Conservation (phyloP, 2,888 invertebrate genomes). For the Achlya flavicornis region DNA sequence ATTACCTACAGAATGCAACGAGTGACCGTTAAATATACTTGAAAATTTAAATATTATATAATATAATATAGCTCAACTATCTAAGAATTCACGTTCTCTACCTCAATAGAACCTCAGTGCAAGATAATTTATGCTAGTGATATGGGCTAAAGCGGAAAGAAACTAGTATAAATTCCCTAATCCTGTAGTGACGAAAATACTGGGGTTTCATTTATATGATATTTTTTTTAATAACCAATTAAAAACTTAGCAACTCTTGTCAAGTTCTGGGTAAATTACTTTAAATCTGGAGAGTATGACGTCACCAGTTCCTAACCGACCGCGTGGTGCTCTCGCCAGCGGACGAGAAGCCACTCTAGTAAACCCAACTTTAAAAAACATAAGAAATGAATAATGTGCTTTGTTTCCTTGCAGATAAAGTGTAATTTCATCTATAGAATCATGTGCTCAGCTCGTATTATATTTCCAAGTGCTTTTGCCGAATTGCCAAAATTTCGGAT, state of each 20-base stretch:
- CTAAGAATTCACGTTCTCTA: too few species aligned
- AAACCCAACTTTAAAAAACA: background rate
- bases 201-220: background rate
- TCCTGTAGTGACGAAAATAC: background rate
- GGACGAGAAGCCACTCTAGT: background rate
- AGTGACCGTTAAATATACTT: too few species aligned
- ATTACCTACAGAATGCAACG: too few species aligned
- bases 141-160: background rate
- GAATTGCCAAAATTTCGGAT: background rate
- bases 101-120: background rate
- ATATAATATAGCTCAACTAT: too few species aligned
- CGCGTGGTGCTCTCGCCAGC: background rate
- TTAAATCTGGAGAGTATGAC: background rate
- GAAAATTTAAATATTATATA: too few species aligned
- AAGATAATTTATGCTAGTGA: background rate
- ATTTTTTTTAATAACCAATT: background rate
- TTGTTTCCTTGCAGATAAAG: background rate
- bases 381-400: background rate
- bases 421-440: background rate
- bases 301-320: background rate
- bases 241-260: conserved; percentile 1
- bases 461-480: background rate
- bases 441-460: background rate
- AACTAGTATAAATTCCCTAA: background rate
- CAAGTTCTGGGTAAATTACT: background rate